Evolutionary conservation across 2,888 invertebrate genomes (phyloP), one percentile per base, ranked within the genome.

Genomic region (Ennomos quercinarius): DNA sequence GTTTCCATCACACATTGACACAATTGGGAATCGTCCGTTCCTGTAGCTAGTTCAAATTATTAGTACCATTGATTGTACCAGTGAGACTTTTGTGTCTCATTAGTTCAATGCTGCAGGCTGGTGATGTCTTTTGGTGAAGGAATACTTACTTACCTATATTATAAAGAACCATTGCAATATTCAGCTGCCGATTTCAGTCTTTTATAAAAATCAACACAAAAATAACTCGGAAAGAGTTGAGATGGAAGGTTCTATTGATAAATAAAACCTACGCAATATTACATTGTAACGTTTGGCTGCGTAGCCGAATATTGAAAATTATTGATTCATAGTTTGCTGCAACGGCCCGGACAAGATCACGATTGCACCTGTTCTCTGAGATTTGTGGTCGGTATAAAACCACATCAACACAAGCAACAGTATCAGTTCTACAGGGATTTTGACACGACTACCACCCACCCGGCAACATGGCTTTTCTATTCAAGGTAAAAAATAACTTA

Each of bases 291-390:
- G 80, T 76, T 76, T 71, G 77, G 72, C 78, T 84, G 83, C 85
- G 86, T 88, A 81, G 72, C 70, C 81, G 71, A 87, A 89, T 80
- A 89, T 85, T 85, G 85, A 88, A 87, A 91, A 90, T 86, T 87
- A 89, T 91, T 89, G 89, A 87, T 89, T 88, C 90, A 90, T 89
- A 87, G 83, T 83, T 83, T 86, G 86, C 84, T 66, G 89, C 90
- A 91, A 91, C 80, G 68, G 66, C 64, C 61, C 78, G 72, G 76
- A 80, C 84, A 83, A 83, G 81, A 80, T 83, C 81, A 83, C 81
- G 81, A 88, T 91, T 90, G 87, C 87, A 84, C 78, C 76, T 76
- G 72, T 81, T 87, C 76, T 84, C 77, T 77, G 73, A 80, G 79
- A 80, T 80, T 81, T 78, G 77, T 80, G 74, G 74, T 68, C 59